Conservation (phyloP, 2,797 vertebrate species). For the Rhinogobio ventralis region DNA sequence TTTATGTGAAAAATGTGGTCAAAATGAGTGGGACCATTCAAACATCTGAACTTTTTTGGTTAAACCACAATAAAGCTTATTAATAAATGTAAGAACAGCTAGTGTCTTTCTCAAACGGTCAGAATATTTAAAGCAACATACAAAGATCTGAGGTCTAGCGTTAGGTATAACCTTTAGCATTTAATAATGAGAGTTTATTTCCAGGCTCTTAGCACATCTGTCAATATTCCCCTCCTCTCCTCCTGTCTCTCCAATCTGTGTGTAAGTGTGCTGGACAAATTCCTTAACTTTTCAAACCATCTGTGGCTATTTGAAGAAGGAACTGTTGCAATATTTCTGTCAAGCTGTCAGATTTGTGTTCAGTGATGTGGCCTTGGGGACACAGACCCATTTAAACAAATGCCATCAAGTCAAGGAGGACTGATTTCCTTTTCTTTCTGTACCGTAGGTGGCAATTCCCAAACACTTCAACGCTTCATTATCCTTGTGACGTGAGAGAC, state of each 20-base stretch:
- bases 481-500: slow-evolving; percentile 23
- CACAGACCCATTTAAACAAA: slow-evolving; percentile 22
- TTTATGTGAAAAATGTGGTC: too few species aligned
- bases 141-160: background rate
- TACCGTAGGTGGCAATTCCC: background rate
- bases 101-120: too few species aligned
- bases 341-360: background rate
- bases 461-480: background rate
- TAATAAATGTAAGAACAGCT: too few species aligned
- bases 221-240: background rate
- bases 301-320: background rate
- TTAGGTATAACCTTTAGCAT: background rate
- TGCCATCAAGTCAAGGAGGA: slow-evolving; percentile 7
- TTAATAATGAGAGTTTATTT: background rate
- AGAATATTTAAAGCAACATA: too few species aligned
- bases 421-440: slow-evolving; percentile 7
- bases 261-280: background rate
- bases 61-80: background rate
- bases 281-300: background rate
- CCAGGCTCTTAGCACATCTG: background rate
- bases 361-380: background rate
- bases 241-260: background rate
- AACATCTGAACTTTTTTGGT: background rate
- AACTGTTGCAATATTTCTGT: background rate
- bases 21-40: background rate